Evolutionary conservation across 2,113 vertebrate species (phyloP).

Genomic region (Tachysurus vachellii): DNA sequence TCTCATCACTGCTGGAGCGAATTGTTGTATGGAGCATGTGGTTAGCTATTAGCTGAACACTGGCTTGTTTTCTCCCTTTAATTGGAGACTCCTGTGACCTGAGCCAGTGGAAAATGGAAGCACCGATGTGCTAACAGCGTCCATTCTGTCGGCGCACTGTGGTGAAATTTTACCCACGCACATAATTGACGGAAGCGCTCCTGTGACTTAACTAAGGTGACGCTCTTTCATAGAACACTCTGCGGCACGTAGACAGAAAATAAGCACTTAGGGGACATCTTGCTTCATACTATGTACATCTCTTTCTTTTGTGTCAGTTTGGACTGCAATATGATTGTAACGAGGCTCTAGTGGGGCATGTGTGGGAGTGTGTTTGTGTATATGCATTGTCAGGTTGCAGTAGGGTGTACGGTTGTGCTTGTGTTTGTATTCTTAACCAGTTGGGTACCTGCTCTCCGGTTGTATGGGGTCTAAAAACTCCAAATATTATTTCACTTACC

Average conservation of each 20-base stretch:
- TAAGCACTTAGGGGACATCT: constrained; percentile 26
- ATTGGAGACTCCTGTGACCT: constrained; percentile 38
- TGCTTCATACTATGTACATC: not conserved
- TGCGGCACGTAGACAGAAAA: constrained; percentile 28
- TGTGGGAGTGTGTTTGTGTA: not conserved
- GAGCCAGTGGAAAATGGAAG: constrained; percentile 35
- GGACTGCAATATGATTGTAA: constrained; percentile 7
- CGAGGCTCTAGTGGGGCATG: not conserved
- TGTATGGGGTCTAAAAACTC: not conserved
- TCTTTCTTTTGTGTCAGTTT: not conserved
- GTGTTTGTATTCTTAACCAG: not conserved
- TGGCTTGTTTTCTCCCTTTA: constrained; percentile 33
- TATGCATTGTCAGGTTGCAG: constrained; percentile 4
- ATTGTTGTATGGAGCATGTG: not conserved
- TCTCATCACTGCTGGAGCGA: not conserved
- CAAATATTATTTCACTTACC: not conserved
- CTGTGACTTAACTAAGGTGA: constrained; percentile 35
- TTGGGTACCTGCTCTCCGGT: constrained; percentile 1
- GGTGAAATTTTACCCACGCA: constrained; percentile 41
- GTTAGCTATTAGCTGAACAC: constrained; percentile 23
- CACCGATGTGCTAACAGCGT: constrained; percentile 5
- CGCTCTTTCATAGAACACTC: constrained; percentile 34
- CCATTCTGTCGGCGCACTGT: not conserved
- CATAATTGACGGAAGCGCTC: constrained; percentile 43
- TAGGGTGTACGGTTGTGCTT: not conserved